Percentiles rank a stretch among this genome's conserved stretches.
phyloP scores from a whole-genome alignment of 2,797 vertebrate genomes.

The Acanthis flammea region DNA sequence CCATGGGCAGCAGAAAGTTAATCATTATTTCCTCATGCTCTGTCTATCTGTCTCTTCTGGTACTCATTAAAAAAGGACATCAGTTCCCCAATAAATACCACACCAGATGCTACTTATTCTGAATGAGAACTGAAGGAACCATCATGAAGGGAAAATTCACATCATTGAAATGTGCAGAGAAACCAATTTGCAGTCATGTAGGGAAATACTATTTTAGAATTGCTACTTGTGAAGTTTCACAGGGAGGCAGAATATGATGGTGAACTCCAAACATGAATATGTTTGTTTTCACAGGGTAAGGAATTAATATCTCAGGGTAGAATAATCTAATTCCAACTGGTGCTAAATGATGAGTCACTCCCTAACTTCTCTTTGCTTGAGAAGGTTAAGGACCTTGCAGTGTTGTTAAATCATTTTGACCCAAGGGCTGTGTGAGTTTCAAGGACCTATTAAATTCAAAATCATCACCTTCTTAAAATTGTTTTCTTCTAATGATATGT shows the following conservation, averaged over 20 bases:
- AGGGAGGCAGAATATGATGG: neutral
- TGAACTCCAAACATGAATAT: neutral
- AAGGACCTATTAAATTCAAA: neutral
- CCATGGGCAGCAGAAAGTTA: conserved; percentile 28
- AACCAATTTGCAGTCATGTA: conserved; percentile 5
- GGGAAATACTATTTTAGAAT: neutral
- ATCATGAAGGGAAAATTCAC: neutral
- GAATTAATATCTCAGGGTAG: neutral
- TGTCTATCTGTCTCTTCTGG: conserved; percentile 23
- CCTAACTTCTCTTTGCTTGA: neutral
- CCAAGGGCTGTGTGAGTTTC: neutral
- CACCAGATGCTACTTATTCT: conserved; percentile 36
- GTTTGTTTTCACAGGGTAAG: conserved; percentile 3
- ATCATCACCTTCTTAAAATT: neutral
- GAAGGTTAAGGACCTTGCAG: conserved; percentile 3
- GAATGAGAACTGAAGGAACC: conserved; percentile 37
- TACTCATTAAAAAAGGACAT: conserved; percentile 48
- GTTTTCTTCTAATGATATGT: neutral
- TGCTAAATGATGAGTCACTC: conserved; percentile 31
- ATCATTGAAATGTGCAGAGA: neutral
- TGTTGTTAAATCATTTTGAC: conserved; percentile 22
- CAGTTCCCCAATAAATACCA: conserved; percentile 15
- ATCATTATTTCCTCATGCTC: conserved; percentile 18
- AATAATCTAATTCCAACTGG: neutral
- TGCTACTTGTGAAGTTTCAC: conserved; percentile 1